These are phyloP conservation scores for Drosophila tani DNA, from an alignment of 1,140 invertebrate species.

Conservation along the genomic window DNA sequence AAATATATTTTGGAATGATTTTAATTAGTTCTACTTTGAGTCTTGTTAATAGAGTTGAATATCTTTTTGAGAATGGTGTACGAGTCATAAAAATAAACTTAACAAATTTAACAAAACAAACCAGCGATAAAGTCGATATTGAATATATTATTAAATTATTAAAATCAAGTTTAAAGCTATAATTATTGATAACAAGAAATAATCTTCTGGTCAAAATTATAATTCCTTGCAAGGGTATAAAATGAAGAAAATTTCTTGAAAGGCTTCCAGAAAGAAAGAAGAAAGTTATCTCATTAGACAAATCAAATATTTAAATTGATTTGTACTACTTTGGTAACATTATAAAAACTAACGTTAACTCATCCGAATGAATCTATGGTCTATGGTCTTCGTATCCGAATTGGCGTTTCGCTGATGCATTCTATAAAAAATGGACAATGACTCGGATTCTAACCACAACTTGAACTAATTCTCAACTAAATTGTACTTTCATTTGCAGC, in stretches of 20 bases:
- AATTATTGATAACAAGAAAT: too few species aligned
- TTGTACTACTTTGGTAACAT: constrained; percentile 23
- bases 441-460: constrained; percentile 15
- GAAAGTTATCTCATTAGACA: background rate
- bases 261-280: background rate
- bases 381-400: background rate
- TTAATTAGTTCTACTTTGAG: constrained; percentile 12
- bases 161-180: background rate
- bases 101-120: background rate
- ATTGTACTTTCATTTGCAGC: constrained; percentile 77
- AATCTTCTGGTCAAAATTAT: too few species aligned
- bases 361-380: constrained; percentile 5
- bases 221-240: too few species aligned
- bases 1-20: constrained; percentile 34
- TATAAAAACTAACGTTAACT: background rate
- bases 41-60: background rate
- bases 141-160: background rate
- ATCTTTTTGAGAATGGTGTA: background rate
- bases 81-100: background rate
- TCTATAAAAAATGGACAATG: constrained; percentile 36
- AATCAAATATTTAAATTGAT: background rate
- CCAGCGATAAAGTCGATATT: too few species aligned
- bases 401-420: constrained; percentile 13
- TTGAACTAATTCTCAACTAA: constrained; percentile 65
- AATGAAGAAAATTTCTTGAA: too few species aligned